Evolutionary conservation across 2,888 invertebrate genomes (phyloP), one percentile per base, ranked within the genome.

Genomic region (Limenitis camilla): DNA sequence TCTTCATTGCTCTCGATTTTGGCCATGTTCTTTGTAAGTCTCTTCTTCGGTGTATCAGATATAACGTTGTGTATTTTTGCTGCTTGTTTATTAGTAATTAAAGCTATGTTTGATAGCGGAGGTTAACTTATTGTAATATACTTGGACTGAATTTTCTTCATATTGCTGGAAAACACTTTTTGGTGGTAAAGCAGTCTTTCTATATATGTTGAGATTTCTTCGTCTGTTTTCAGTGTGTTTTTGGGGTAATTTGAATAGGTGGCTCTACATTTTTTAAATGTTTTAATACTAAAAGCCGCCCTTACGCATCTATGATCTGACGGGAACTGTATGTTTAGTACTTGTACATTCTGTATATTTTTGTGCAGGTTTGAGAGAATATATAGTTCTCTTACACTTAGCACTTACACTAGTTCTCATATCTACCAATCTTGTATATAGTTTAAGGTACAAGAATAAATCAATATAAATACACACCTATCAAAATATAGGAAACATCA

Each of bases 221-320:
- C 7, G 4, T 33, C 7, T 33, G n/a, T 33, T 33, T 33, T 33
- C 6, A 33, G 6, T 5, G 33, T 5, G 5, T 5, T 33, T 33
- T 33, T 33, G 4, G 33, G 9, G 33, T 33, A 5, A 33, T 2
- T 6, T 3, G 33, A 5, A 9, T 33, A 33, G 33, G 7, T 33
- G 33, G n/a, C n/a, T n/a, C n/a, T n/a, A n/a, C n/a, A n/a, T n/a
- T n/a, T n/a, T n/a, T n/a, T n/a, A n/a, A n/a, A n/a, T n/a, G n/a
- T n/a, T n/a, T n/a, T n/a, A n/a, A n/a, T n/a, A n/a, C n/a, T n/a
- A n/a, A n/a, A n/a, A n/a, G n/a, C 19, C n/a, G 47, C 46, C 11
- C 55, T 55, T 5, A 58, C 45, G n/a, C 7, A 27, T 19, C 51
- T 51, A 30, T 57, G 54, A 29, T 57, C 53, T 35, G 54, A 47